phyloP scores from a whole-genome alignment of 2,888 invertebrate genomes.

The Brassicogethes aeneus region DNA sequence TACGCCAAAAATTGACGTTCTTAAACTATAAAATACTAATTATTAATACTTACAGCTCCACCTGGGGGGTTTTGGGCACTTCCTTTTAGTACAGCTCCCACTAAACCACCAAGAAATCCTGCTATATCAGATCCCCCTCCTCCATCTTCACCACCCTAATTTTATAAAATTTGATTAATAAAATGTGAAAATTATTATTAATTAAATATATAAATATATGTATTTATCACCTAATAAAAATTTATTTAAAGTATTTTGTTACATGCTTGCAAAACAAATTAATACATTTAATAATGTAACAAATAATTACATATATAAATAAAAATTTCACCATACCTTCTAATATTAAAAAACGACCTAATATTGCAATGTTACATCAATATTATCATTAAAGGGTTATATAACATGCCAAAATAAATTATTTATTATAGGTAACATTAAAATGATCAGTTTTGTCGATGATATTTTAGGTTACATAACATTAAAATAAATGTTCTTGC shows the following conservation, averaged over 20 bases:
- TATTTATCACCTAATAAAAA: no score
- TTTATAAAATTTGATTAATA: conserved; percentile 3
- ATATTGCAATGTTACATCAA: no score
- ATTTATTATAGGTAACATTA: no score
- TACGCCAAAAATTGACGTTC: background rate
- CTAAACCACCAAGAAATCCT: conserved; percentile 37
- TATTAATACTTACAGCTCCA: conserved; percentile 30
- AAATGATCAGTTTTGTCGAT: no score
- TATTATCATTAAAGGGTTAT: background rate
- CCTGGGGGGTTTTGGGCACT: conserved; percentile 35
- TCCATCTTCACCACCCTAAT: conserved; percentile 33
- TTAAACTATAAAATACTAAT: background rate
- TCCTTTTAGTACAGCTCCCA: conserved; percentile 37
- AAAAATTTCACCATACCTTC: background rate
- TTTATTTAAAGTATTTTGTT: no score
- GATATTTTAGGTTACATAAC: no score
- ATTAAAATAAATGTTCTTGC: no score
- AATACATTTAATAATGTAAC: background rate
- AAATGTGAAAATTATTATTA: no score
- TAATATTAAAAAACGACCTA: conserved; percentile 1
- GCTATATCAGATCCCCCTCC: conserved; percentile 41
- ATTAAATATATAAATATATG: no score
- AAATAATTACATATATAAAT: background rate
- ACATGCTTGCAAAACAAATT: no score
- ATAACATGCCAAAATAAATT: no score